phyloP scores from a whole-genome alignment of 2,888 invertebrate genomes.

The Eurytoma adleriae region DNA sequence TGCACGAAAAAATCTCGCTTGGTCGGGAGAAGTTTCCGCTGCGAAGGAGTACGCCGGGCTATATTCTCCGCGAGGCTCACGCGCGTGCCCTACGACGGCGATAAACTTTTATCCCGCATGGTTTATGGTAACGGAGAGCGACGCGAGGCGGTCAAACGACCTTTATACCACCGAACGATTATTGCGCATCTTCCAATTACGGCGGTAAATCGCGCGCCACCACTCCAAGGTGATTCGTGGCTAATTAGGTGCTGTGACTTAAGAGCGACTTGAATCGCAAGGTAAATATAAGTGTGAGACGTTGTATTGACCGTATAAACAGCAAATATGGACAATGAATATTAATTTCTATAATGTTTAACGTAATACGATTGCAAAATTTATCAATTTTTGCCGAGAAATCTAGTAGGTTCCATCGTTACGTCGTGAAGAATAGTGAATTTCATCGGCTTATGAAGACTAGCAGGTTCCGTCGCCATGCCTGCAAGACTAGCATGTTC shows the following conservation, averaged over 20 bases:
- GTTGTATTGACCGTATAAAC: no score
- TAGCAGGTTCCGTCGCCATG: no score
- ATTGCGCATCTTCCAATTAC: constrained; percentile 48
- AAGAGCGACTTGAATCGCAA: not conserved
- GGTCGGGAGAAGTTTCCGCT: constrained; percentile 34
- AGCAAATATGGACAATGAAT: no score
- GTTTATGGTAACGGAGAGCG: constrained; percentile 56
- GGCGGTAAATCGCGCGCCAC: constrained; percentile 19
- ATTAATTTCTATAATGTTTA: no score
- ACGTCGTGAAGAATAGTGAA: no score
- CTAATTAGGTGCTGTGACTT: not conserved
- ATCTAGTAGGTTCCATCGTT: no score
- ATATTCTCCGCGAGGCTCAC: constrained; percentile 47
- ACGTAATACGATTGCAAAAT: no score
- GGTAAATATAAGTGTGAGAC: no score
- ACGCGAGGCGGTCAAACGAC: not conserved
- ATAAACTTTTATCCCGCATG: constrained; percentile 55
- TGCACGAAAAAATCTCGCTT: not conserved
- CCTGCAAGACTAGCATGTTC: no score
- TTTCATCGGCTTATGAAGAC: no score
- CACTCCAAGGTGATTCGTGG: no score
- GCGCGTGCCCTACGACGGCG: constrained; percentile 47
- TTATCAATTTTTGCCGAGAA: no score
- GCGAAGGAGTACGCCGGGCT: not conserved
- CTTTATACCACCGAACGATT: constrained; percentile 32